Evolutionary conservation across 2,797 vertebrate genomes (phyloP), one percentile per base, ranked within the genome.

Genomic region (Myoxocephalus aenaeus): DNA sequence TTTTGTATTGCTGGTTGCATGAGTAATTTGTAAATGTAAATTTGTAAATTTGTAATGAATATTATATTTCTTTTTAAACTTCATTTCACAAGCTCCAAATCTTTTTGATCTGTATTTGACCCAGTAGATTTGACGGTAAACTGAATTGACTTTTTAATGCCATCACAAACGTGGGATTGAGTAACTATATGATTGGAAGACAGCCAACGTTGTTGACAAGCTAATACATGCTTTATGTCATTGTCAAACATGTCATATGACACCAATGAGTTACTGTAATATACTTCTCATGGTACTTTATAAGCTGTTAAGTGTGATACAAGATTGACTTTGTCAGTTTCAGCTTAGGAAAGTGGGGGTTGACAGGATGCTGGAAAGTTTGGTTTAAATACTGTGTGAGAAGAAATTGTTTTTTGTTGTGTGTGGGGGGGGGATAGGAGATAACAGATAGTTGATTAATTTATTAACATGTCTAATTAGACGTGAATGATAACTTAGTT

Each of bases 391-490:
- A 53, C n/a, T 75, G 64, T 62, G 29, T 70, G 73, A 62, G 29
- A 29, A 77, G 25, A 22, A 11, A 25, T 10, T 53, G 61, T 34
- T 67, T 68, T 67, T 59, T 58, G 0, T 17, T 51, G 34, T 1
- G 9, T 6, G 8, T 0, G n/a, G 36, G 63, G 48, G 3, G 51
- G 18, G 7, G 2, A 3, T n/a, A 2, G 53, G 77, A 29, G 56
- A 53, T 64, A 38, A 73, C 17, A 69, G 40, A 75, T 79, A 82
- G 65, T 75, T 83, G 73, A 88, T 86, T 93, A 93, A 93, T 93
- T 94, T 94, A 94, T 92, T 93, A 91, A 90, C 69, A 42, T 81
- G 84, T 86, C 73, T 79, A 82, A 89, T 90, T 69, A 34, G 77
- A 86, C 90, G 85, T 90, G 79, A 90, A 84, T 85, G 67, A 80